Base-by-base conservation (phyloP, 2,888 invertebrate species). In the Eucera pruinosa region DNA sequence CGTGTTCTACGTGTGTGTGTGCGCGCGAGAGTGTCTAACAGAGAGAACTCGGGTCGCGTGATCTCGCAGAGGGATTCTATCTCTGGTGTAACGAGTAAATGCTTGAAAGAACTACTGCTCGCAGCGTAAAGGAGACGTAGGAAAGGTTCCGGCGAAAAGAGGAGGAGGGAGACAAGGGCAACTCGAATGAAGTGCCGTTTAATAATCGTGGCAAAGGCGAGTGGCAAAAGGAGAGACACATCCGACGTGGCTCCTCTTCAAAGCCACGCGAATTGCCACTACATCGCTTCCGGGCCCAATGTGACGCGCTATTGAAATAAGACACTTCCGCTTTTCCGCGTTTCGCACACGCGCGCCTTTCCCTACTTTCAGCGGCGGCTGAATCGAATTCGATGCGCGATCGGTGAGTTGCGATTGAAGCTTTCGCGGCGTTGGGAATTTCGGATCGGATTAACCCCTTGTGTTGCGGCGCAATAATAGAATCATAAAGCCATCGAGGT, bases 201-300 rank as follows among this genome's bases (percentile, higher is more conserved):
- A 87, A 86, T 88, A 88, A 89, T 86, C 87, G 72, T 39, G 66
- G 72, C 73, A 69, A 69, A 82, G 87, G 84, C 77, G 79, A 73
- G 73, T 70, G 70, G 70, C 79, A 62, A 71, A n/a, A n/a, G n/a
- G n/a, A n/a, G n/a, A n/a, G n/a, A n/a, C n/a, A 33, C 71, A 71
- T 64, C 78, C 76, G 64, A 65, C 68, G 48, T n/a, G n/a, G n/a
- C n/a, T 39, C 54, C 1, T 1, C 72, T 58, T 80, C 80, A 78
- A 83, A 80, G 70, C 73, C 70, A 69, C 74, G 75, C 82, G 83
- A 87, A 86, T 85, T 82, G 87, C 82, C 82, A 83, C 81, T 83
- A 69, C 80, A 67, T 74, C 64, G 78, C 70, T 83, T 83, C 47
- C 75, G 72, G 75, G 78, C 72, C 77, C 78, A 77, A 82, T 82